phyloP scores from a whole-genome alignment of 2,797 vertebrate genomes.

The Brachymystax lenok region DNA sequence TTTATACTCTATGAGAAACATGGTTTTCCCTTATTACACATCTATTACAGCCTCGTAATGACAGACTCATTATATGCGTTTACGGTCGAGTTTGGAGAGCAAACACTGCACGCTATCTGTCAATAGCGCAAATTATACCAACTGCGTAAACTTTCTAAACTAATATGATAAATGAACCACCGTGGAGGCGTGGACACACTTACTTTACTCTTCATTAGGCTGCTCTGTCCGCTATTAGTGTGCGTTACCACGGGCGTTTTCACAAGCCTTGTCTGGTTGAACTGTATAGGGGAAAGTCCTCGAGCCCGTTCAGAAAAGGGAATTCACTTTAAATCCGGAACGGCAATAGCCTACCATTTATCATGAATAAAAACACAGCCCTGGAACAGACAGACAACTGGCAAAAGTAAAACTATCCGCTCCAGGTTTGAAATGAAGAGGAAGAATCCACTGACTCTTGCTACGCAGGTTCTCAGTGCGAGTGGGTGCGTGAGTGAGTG shows the following conservation, averaged over 20 bases:
- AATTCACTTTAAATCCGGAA: background rate
- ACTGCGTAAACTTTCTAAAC: background rate
- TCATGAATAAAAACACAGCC: background rate
- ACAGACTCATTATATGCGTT: background rate
- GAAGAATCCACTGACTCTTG: too few relatives aligned
- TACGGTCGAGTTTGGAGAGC: background rate
- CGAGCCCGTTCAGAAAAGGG: background rate
- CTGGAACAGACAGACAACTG: background rate
- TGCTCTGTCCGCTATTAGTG: background rate
- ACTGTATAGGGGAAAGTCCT: background rate
- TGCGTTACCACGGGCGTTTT: background rate
- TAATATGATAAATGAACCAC: background rate
- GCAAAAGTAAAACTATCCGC: background rate
- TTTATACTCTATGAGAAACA: background rate
- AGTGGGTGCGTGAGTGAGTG: background rate
- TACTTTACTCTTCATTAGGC: conserved; percentile 4
- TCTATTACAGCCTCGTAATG: background rate
- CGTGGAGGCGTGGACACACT: background rate
- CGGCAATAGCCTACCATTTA: background rate
- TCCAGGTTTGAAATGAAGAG: background rate
- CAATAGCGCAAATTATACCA: background rate
- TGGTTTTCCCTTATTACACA: background rate
- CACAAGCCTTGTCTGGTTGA: conserved; percentile 2
- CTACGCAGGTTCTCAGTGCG: too few relatives aligned
- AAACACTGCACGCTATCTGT: background rate